A percentile compares a stretch with the other conserved stretches of the same genome.
Evolutionary conservation across 2,797 vertebrate genomes (phyloP).

Genomic region (Clarias platycephalus): DNA sequence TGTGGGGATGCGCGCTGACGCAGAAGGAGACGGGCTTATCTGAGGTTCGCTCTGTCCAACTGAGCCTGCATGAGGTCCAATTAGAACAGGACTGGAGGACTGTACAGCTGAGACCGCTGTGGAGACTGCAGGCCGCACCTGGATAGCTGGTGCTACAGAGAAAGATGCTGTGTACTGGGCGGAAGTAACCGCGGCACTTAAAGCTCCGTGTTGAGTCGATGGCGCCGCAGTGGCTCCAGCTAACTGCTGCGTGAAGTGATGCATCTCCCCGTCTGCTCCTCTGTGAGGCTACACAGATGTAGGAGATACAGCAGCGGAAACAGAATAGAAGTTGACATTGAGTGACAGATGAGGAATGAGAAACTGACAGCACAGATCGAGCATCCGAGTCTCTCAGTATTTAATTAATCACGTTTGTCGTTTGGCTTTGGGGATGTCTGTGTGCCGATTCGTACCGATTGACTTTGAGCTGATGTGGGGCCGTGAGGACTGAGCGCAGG

Average conservation of each 20-base stretch:
- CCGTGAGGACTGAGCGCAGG: slow-evolving; percentile 66
- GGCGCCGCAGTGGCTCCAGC: neutral
- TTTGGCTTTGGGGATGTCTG: neutral
- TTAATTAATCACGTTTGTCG: neutral
- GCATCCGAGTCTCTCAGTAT: neutral
- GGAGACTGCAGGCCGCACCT: neutral
- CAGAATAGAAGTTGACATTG: neutral
- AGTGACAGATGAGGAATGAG: neutral
- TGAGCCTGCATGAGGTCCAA: slow-evolving; percentile 12
- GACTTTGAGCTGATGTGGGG: slow-evolving; percentile 34
- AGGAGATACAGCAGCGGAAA: slow-evolving; percentile 48
- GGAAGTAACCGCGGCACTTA: neutral
- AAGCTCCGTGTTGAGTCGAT: slow-evolving; percentile 4
- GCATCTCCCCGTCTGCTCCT: slow-evolving; percentile 13
- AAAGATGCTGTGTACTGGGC: slow-evolving; percentile 11
- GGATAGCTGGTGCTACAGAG: slow-evolving; percentile 22
- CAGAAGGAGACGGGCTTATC: neutral
- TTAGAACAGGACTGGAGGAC: slow-evolving; percentile 9
- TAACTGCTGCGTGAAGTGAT: slow-evolving; percentile 34
- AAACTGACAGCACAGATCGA: neutral
- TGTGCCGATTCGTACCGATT: slow-evolving; percentile 39
- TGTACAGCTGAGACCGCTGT: neutral
- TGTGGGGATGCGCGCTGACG: neutral
- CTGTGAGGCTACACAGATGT: slow-evolving; percentile 63
- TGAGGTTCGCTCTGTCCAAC: neutral